Evolutionary conservation across 2,113 vertebrate species (phyloP), one percentile per base, ranked within the genome.

Genomic region (Sisor rabdophorus): DNA sequence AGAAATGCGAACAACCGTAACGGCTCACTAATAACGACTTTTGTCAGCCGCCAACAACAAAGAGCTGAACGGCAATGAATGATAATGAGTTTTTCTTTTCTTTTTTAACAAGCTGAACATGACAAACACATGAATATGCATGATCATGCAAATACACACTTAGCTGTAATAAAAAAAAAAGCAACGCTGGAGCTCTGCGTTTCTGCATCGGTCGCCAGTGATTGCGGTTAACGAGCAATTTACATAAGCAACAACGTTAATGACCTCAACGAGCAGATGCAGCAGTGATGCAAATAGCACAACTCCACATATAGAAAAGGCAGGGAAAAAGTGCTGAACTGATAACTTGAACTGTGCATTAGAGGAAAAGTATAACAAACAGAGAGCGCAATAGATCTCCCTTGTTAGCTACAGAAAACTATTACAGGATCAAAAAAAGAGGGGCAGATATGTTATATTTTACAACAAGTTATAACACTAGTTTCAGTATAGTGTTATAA

Each of bases 201-300:
- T 77, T 75, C 53, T 53, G 55, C 55, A 56, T 55, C 28, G 65
- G 55, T 47, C 65, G 55, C 75, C 65, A 77, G 54, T 77, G 75
- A 77, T 77, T 77, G 75, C 28, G 28, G 65, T 77, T 77, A 77
- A 77, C 75, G 75, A 77, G 53, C 75, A 77, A 77, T 77, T 77
- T 77, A 70, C 75, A 77, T 77, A 70, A 77, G 65, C 75, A 77
- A 52, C 28, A 12, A 52, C 26, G 54, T 53, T 77, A 77, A 77
- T 70, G 75, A 64, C 65, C 65, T 59, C 44, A 52, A 70, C 55
- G 47, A 77, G 65, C 55, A 70, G 75, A 52, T 69, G 65, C 28
- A 47, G 20, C 44, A 55, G 53, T 0, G 30, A 28, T 22, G 19
- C 19, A 77, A 28, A 77, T 60, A 70, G 55, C 54, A 56, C 44